A percentile compares a stretch with the other conserved stretches of the same genome.
These are phyloP conservation scores for Protomyctophum bolini DNA, from an alignment of 2,113 vertebrate species.

Conservation along the genomic window DNA sequence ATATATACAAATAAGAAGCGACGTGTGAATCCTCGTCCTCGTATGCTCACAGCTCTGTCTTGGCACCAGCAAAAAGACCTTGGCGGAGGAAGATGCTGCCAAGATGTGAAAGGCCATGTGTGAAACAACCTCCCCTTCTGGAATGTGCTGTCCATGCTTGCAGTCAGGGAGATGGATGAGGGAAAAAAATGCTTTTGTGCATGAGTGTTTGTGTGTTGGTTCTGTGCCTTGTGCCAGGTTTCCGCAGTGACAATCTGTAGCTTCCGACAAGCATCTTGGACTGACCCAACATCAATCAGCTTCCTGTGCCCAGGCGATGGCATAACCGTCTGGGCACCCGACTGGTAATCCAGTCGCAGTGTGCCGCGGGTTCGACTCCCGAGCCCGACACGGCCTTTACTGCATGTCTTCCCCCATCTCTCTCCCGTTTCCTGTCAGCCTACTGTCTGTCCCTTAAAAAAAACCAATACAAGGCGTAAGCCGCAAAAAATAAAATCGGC, in stretches of 20 bases:
- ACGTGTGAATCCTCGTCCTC: conserved; percentile 35
- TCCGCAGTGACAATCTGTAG: conserved; percentile 70
- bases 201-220: conserved; percentile 13
- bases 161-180: conserved; percentile 10
- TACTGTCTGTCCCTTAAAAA: too few species aligned
- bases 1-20: conserved; percentile 6
- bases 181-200: conserved; percentile 5
- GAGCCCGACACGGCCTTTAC: too few species aligned
- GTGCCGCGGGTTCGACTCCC: too few species aligned
- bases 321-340: too few species aligned
- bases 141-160: conserved; percentile 43
- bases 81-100: conserved; percentile 50
- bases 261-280: conserved; percentile 62
- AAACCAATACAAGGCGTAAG: too few species aligned
- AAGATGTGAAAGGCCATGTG: conserved; percentile 59
- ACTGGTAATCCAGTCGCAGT: too few species aligned
- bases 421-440: too few species aligned
- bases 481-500: too few species aligned
- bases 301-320: too few species aligned
- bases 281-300: conserved; percentile 56
- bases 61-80: conserved; percentile 40
- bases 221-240: conserved; percentile 53
- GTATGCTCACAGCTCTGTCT: conserved; percentile 51
- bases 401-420: too few species aligned
- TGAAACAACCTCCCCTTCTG: conserved; percentile 48